phyloP scores from a whole-genome alignment of 2,888 invertebrate genomes.

The Meloe dianella region DNA sequence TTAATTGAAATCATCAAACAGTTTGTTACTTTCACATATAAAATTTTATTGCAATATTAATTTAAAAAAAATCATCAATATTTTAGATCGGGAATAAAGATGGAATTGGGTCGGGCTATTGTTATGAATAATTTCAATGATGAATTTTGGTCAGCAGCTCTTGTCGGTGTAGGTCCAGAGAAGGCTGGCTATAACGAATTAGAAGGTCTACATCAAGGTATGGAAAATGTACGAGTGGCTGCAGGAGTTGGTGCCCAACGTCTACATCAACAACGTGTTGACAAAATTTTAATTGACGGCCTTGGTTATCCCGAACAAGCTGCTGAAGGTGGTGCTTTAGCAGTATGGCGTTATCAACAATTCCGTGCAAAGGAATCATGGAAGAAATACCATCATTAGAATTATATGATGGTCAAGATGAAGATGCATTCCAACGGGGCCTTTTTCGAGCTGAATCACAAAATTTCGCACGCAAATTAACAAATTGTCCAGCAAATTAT shows the following conservation, averaged over 20 bases:
- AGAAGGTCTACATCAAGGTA: conserved; percentile 72
- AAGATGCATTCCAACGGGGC: conserved; percentile 68
- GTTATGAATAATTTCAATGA: conserved; percentile 67
- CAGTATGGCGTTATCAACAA: conserved; percentile 65
- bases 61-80: neutral
- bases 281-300: conserved; percentile 65
- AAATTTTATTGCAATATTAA: neutral
- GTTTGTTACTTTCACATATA: conserved; percentile 50
- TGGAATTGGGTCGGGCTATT: conserved; percentile 51
- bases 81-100: conserved; percentile 18
- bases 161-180: conserved; percentile 72
- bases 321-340: conserved; percentile 70
- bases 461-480: conserved; percentile 75
- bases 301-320: conserved; percentile 68
- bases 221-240: conserved; percentile 71
- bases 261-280: conserved; percentile 60
- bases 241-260: conserved; percentile 66
- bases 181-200: conserved; percentile 67
- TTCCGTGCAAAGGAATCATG: conserved; percentile 62
- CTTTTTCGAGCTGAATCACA: conserved; percentile 71
- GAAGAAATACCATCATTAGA: conserved; percentile 61
- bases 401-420: conserved; percentile 63
- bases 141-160: conserved; percentile 67
- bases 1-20: conserved; percentile 61
- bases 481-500: conserved; percentile 78